A percentile compares a stretch with the other conserved stretches of the same genome.
Conservation (phyloP, 2,113 vertebrate species). For the Seriola quinqueradiata region DNA sequence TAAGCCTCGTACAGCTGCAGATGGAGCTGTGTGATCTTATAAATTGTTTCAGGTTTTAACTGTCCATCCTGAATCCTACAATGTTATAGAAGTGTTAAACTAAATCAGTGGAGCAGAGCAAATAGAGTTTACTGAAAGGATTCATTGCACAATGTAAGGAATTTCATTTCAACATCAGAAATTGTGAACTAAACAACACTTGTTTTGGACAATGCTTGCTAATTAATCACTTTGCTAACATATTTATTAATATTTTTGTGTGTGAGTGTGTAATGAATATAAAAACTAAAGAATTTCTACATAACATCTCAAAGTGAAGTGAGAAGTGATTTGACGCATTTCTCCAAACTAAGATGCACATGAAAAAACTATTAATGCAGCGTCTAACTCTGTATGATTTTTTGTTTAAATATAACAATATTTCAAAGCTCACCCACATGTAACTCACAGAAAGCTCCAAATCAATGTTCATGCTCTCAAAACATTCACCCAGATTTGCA, state of each 20-base stretch:
- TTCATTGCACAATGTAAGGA: neutral
- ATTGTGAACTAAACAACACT: no score
- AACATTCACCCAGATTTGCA: no score
- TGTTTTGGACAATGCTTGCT: no score
- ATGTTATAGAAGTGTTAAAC: neutral
- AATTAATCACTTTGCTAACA: no score
- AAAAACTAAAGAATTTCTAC: no score
- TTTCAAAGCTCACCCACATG: accelerated
- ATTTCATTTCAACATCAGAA: neutral
- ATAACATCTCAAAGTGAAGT: no score
- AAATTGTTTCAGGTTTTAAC: neutral
- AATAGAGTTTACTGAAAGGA: neutral
- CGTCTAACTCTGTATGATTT: neutral
- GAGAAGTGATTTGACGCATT: no score
- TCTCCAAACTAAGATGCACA: no score
- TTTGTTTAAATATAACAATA: neutral
- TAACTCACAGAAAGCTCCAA: neutral
- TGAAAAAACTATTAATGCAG: no score
- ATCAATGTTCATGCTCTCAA: no score
- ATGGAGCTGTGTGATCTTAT: neutral
- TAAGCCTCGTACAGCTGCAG: neutral
- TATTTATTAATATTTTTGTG: no score
- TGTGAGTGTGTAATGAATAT: no score
- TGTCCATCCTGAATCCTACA: neutral
- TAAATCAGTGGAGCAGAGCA: neutral